Base-by-base conservation (phyloP, 2,797 vertebrate species). In the Lerista edwardsae region DNA sequence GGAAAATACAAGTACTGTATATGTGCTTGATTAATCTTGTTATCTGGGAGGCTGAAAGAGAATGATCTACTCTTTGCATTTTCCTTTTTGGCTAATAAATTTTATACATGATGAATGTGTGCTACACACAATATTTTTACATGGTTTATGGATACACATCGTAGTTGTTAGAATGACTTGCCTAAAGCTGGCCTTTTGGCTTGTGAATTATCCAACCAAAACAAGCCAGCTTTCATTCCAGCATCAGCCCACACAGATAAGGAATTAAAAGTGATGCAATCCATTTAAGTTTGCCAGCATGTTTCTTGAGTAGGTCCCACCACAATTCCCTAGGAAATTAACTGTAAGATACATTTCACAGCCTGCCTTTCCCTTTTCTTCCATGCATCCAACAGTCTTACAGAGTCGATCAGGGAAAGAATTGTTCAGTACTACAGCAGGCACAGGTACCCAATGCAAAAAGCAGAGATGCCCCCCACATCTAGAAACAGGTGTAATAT, bases 61-160 rank as follows among this genome's bases (percentile, higher is more conserved):
- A 2, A 34, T 12, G 21, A 55, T 55, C 51, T 17, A 55, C 51
- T 91, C 89, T 86, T 94, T 92, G 94, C 90, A 94, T 92, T 85
- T 95, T 94, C 83, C 67, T 61, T 91, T 94, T 91, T 90, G 88
- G 74, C 87, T 93, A 91, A 91, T 55, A 29, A 57, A 85, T 90
- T 72, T 61, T 14, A 39, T 25, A 51, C 27, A 34, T 27, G 15
- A 15, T 31, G 44, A 8, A 73, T 19, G 9, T 10, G 17, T 68
- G 15, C 64, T n/a, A 51, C 17, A 21, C 4, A n/a, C 17, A 27
- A 27, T 55, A 27, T 80, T 27, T 69, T 57, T 17, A 64, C 25
- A 21, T 21, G 29, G 14, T 31, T 8, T 29, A 39, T 5, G 21
- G 21, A 36, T 68, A 23, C 27, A 31, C 25, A 34, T 81, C 74